Base-by-base conservation (phyloP, 2,797 vertebrate genomes). In the Taenioides sp. region DNA sequence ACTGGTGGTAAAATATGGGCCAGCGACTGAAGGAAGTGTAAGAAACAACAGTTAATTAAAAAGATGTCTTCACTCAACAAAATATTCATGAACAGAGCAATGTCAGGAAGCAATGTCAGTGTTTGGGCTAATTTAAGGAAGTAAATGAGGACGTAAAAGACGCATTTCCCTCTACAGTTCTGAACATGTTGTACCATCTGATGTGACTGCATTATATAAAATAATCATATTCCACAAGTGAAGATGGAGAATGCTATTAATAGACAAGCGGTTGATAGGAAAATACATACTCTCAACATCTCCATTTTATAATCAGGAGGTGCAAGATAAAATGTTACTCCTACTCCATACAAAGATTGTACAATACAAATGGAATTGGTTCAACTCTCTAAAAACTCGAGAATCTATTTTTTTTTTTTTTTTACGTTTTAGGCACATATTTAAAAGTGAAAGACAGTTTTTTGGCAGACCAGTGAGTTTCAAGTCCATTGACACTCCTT, bases 1-100 rank as follows among this genome's bases (percentile, higher is more conserved):
- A 81, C 70, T 67, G 49, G 58, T 66, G 75, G 61, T 76, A 72
- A 82, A 86, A 84, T 81, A 75, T 58, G 67, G 74, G 43, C 54
- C 70, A 75, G 49, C 2, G 9, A 27, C 57, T 25, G 14, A 9
- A 23, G 14, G 60, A 67, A 50, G 70, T 47, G 54, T 5, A 23
- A 67, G 62, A 16, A 3, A 14, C 43, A 50, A 27, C n/a, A 14
- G 66, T 50, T 75, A 14, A 69, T 43, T 68, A 59, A 73, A 71
- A 67, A 43, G 17, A 47, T 50, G 4, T 47, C 12, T 47, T 47
- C 25, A 67, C 9, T 22, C 18, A 25, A 17, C 37, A 71, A 70
- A 74, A 66, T 0, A 31, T 16, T 70, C 67, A 68, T 40, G 50
- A 54, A 27, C 14, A 63, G 4, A 22, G 25, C 23, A 37, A 52